Base-by-base conservation (phyloP, 2,888 invertebrate species). In the Caenorhabditis sulstoni region DNA sequence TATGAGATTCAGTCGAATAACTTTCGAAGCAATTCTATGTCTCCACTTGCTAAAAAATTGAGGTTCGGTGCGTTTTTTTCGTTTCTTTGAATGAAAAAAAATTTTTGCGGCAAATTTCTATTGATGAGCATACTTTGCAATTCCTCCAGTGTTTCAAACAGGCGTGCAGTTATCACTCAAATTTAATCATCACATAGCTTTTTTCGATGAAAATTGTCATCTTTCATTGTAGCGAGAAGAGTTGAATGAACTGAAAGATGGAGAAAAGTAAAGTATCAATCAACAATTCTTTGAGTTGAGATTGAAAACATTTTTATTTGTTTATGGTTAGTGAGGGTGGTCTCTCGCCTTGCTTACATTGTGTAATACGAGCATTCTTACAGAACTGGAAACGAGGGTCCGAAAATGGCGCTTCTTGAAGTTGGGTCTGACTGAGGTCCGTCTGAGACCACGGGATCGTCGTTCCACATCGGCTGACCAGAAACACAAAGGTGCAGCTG, bases 331-430 rank as follows among this genome's bases (percentile, higher is more conserved):
- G 61, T 23, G 7, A 39, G 39, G 29, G 20, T 37, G 45, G 52
- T 47, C 23, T 39, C 41, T 39, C 49, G n/a, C 39, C 22, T 39
- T 9, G 47, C 39, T 59, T 49, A 55, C 55, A 73, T 35, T 3
- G 39, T 71, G 71, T 49, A 62, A 71, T 55, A 68, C 44, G 22
- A n/a, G 22, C 49, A n/a, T 35, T 12, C 52, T 78, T 76, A 14
- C 75, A 81, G 82, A 83, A 7, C 64, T 83, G 59, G 82, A 83
- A 45, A 81, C 73, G 5, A 59, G 81, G 37, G 70, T 83, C 44
- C 71, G 81, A 35, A 76, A 79, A 79, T 81, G 81, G 82, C 58
- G 77, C 1, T 79, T 78, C 52, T 41, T 81, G 37, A 80, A 76
- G 16, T 66, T 83, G 39, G 82, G 82, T n/a, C 53, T 83, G 22